Conservation (phyloP, 92 coral and sea anemone genomes). For the Desmophyllum pertusum region DNA sequence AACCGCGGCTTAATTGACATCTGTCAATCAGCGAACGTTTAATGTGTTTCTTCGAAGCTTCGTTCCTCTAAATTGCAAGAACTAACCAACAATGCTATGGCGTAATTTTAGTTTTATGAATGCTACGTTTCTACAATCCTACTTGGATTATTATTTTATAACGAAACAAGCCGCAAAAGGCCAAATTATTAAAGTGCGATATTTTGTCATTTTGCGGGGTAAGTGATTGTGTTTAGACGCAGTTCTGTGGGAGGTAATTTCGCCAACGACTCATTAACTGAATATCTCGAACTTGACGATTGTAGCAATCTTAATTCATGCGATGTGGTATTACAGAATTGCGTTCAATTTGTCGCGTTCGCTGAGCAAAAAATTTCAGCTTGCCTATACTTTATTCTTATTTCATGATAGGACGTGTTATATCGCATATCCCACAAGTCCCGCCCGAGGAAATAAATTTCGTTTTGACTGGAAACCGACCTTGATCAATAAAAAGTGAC, state of each 20-base stretch:
- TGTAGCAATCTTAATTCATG: not conserved
- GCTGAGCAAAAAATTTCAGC: not conserved
- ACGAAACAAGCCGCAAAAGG: not conserved
- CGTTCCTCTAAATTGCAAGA: slow-evolving; percentile 3
- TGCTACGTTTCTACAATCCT: not conserved
- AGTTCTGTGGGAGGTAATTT: not conserved
- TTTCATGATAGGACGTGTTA: slow-evolving; percentile 4
- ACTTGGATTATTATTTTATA: not conserved
- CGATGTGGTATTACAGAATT: not conserved
- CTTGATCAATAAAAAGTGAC: slow-evolving; percentile 9
- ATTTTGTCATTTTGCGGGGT: slow-evolving; percentile 15
- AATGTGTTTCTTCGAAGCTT: slow-evolving; percentile 16
- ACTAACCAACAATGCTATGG: not conserved
- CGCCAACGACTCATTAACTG: not conserved
- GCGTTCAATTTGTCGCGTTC: slow-evolving; percentile 1
- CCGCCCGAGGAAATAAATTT: slow-evolving; percentile 9
- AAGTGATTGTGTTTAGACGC: slow-evolving; percentile 1
- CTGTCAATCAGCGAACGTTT: not conserved
- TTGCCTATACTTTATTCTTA: not conserved
- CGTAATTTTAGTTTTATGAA: not conserved
- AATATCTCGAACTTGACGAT: not conserved
- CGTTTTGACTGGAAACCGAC: slow-evolving; percentile 23
- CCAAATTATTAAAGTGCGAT: slow-evolving; percentile 18
- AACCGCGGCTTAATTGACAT: slow-evolving; percentile 1
- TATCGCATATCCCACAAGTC: slow-evolving; percentile 6